Conservation (phyloP, 2,113 vertebrate genomes). For the Capreolus pygargus region DNA sequence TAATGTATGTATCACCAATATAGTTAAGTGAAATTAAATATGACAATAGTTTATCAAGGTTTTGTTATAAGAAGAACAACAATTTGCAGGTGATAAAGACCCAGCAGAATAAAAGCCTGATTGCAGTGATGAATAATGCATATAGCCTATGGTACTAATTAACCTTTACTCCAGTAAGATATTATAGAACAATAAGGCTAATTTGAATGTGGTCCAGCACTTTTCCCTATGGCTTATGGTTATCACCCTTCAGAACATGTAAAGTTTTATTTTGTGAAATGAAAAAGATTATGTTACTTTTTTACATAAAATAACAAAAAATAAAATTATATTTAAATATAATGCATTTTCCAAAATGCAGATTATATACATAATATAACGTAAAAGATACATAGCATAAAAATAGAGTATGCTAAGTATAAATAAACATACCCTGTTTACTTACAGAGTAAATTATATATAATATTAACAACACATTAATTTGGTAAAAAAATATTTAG, state of each 20-base stretch:
- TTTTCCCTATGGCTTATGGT: constrained; percentile 71
- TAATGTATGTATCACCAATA: constrained; percentile 66
- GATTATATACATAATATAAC: not conserved
- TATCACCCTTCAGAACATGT: constrained; percentile 55
- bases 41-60: constrained; percentile 73
- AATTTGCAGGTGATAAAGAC: constrained; percentile 67
- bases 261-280: constrained; percentile 58
- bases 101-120: constrained; percentile 75
- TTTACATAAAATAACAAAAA: constrained; percentile 31
- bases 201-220: constrained; percentile 75
- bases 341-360: not conserved
- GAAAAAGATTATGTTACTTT: not conserved
- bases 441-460: not conserved
- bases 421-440: not conserved
- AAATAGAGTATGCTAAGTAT: not conserved
- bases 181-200: constrained; percentile 79
- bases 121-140: constrained; percentile 81
- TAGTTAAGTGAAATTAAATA: constrained; percentile 71
- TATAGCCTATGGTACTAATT: constrained; percentile 81
- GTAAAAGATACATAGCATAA: not conserved
- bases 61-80: constrained; percentile 70
- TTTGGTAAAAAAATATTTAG: not conserved
- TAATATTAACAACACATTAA: not conserved
- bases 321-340: not conserved
- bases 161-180: constrained; percentile 80